Evolutionary conservation across 2,797 vertebrate species (phyloP), one percentile per base, ranked within the genome.

Genomic region (Bucorvus abyssinicus): DNA sequence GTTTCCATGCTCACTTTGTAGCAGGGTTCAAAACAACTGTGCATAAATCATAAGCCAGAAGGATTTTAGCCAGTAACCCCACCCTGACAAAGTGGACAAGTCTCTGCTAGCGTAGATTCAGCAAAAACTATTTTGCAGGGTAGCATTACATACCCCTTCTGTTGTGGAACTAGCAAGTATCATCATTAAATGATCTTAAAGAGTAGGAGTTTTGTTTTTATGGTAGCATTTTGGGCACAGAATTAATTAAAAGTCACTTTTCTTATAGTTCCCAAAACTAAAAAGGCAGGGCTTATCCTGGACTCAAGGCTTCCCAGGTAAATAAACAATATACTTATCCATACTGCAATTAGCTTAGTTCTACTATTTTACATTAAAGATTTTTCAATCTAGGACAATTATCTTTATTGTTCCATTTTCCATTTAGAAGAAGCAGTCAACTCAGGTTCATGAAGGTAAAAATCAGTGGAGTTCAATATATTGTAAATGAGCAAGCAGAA

Each of bases 61-160:
- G 30, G 59, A 69, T 86, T 85, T 88, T 75, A 95, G 84, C 88
- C 94, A 93, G 65, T 36, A 93, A 89, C 94, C 40, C 68, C 90
- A 82, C 95, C 95, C 95, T 38, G 52, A 87, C 38, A 34, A 85
- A 79, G 32, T 24, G n/a, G 30, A 61, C 97, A 95, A 95, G 97
- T 96, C 89, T 94, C 92, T 93, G 82, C 96, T 94, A 93, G 69
- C 79, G 92, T 1, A 70, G 71, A 70, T 82, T 84, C 86, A 61
- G 56, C 83, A 84, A 93, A 83, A 91, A 36, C 6, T 18, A 52
- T 70, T 75, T 85, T 78, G 36, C 70, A 91, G 71, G 71, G 59
- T 10, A 71, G 56, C 56, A 76, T 53, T 69, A 23, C 30, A 40
- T 69, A 71, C 17, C 20, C 18, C 63, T 78, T 74, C 76, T 95